Evolutionary conservation across 2,888 invertebrate genomes (phyloP), one percentile per base, ranked within the genome.

Genomic region (Ormyrus thymus): DNA sequence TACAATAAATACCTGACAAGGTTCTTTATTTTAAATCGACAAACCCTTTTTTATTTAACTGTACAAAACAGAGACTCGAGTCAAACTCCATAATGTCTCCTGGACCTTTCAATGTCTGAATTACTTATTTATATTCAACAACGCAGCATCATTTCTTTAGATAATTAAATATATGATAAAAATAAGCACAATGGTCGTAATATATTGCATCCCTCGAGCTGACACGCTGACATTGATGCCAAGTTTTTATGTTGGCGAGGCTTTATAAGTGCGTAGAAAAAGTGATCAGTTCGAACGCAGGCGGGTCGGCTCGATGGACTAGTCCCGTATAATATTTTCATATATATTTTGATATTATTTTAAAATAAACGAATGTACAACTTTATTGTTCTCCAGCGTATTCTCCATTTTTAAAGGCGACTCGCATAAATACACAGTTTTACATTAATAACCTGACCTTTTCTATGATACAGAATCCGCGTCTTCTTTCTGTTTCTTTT

Each of bases 361-460:
- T 71, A 83, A 83, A 83, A 82, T 79, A 82, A 84, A 75, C 50
- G 45, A 82, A 83, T 84, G 58, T 83, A 84, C 83, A 82, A 80
- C 79, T 83, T 79, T 81, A 61, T 53, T 61, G 48, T 43, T 46
- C 51, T 62, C 51, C 51, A 10, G 13, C 55, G 1, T n/a, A 55
- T 71, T 71, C 68, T 43, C 45, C n/a, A 61, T 61, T 71, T 66
- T 75, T 11, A 77, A 83, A 84, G 82, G 83, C 83, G 82, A 80
- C 72, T 82, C 73, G 80, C 79, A 81, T 82, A 83, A 81, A 83
- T 82, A 83, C 76, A 74, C 7, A 46, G 9, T 51, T 80, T 70
- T 69, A 74, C 55, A 58, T 71, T 70, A 62, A 65, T 51, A 55
- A 74, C 13, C 53, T 9, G 53, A 51, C 59, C 15, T 45, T 61